Conservation (phyloP, 2,888 invertebrate genomes). For the Theodoxus fluviatilis region DNA sequence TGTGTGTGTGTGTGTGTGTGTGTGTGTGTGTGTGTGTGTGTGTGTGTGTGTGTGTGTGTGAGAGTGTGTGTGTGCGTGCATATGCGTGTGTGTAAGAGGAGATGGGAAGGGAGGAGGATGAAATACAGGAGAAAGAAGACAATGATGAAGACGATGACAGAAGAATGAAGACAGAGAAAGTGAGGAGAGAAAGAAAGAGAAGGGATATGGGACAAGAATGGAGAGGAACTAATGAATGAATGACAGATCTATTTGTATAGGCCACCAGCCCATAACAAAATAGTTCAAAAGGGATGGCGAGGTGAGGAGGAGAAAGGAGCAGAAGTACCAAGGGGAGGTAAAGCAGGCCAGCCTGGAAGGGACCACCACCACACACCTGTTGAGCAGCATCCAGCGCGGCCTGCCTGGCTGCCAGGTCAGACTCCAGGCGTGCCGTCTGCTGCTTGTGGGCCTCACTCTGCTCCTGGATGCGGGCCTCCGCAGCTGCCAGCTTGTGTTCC, state of each 20-base stretch:
- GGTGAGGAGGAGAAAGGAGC: background rate
- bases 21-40: background rate
- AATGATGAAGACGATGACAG: no score
- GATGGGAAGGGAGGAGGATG: no score
- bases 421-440: conserved; percentile 42
- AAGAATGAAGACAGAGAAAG: no score
- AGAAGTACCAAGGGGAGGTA: background rate
- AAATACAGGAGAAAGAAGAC: no score
- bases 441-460: conserved; percentile 44
- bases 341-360: background rate
- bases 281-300: background rate
- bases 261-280: background rate
- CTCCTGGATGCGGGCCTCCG: conserved; percentile 33
- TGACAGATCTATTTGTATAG: background rate
- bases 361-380: conserved; percentile 40
- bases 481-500: conserved; percentile 35
- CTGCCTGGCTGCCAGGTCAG: conserved; percentile 43
- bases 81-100: no score
- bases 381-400: conserved; percentile 46
- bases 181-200: no score
- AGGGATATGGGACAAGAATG: no score
- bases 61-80: no score
- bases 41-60: background rate
- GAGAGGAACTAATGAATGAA: background rate
- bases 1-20: no score